These are phyloP conservation scores for Harpalus rubripes DNA, from an alignment of 2,888 invertebrate genomes.

Conservation along the genomic window DNA sequence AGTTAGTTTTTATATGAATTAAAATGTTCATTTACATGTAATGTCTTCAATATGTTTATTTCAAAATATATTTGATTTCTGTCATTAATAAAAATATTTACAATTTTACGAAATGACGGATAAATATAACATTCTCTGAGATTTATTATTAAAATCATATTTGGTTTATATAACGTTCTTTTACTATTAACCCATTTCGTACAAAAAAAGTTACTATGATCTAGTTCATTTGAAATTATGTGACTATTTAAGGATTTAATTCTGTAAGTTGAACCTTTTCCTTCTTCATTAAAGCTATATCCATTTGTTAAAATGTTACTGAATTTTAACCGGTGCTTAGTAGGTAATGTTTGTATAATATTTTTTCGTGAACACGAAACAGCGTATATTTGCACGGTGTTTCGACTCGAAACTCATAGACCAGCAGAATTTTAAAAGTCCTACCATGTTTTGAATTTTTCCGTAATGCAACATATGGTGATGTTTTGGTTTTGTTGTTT, in stretches of 20 bases:
- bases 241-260: neutral
- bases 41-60: conserved; percentile 18
- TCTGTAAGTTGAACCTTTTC: neutral
- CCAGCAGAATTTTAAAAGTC: too few relatives aligned
- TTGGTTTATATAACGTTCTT: neutral
- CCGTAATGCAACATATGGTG: too few relatives aligned
- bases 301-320: neutral
- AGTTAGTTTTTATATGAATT: conserved; percentile 12
- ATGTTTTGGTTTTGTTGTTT: too few relatives aligned
- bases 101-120: conserved; percentile 5
- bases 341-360: neutral
- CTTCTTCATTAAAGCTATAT: neutral
- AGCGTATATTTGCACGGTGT: neutral
- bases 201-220: neutral
- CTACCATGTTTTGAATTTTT: too few relatives aligned
- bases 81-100: conserved; percentile 9
- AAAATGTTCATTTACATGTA: conserved; percentile 4
- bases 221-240: neutral
- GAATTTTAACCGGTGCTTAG: too few relatives aligned
- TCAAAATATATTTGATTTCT: conserved; percentile 12
- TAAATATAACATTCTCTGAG: neutral
- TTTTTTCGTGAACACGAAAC: neutral
- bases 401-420: too few relatives aligned
- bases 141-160: neutral
- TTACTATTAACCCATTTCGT: neutral